Percentiles rank a stretch among this genome's conserved stretches.
phyloP scores from a whole-genome alignment of 2,113 vertebrate species.

The Petaurus breviceps region DNA sequence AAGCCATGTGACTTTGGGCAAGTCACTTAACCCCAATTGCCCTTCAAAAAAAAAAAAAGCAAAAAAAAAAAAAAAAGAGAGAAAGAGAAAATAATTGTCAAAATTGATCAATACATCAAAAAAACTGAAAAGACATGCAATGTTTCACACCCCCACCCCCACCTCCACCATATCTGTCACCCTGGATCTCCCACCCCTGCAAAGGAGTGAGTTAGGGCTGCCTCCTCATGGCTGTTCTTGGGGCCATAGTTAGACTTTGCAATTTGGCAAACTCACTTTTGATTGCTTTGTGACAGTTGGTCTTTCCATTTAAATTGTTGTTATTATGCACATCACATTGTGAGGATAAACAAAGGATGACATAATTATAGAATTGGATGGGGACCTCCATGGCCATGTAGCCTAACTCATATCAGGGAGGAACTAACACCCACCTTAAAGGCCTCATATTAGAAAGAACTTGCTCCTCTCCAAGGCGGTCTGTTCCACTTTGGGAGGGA shows the following conservation, averaged over 20 bases:
- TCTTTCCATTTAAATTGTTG: background rate
- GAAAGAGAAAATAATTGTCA: background rate
- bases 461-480: background rate
- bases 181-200: background rate
- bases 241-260: background rate
- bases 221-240: background rate
- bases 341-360: background rate
- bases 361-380: background rate
- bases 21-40: too few species aligned
- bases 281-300: background rate
- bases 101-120: background rate
- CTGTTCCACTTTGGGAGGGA: background rate
- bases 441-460: background rate
- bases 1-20: too few species aligned
- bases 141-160: background rate
- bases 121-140: background rate
- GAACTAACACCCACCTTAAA: background rate
- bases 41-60: too few species aligned
- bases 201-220: background rate
- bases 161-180: too few species aligned
- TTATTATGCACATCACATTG: background rate
- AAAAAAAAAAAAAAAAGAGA: too few species aligned
- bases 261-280: background rate
- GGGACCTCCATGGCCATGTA: background rate
- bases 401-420: background rate